Conservation (phyloP, 1,140 invertebrate species). For the Ceratosolen solmsi region DNA sequence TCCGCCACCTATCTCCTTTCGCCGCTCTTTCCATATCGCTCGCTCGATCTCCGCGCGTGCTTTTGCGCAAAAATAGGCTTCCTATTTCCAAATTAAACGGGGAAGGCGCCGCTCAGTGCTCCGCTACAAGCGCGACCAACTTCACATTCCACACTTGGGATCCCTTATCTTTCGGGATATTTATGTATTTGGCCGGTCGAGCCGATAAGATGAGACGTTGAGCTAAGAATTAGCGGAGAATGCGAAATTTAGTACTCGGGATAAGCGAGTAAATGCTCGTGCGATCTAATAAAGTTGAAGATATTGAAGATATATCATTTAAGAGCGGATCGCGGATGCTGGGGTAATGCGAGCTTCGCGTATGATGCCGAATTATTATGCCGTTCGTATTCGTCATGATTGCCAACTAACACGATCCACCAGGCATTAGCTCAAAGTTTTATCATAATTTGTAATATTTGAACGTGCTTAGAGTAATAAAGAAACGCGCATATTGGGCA, state of each 20-base stretch:
- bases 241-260: not conserved
- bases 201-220: not conserved
- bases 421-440: too few relatives aligned
- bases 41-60: slow-evolving; percentile 11
- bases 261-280: not conserved
- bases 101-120: not conserved
- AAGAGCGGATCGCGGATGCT: too few relatives aligned
- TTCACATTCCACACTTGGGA: not conserved
- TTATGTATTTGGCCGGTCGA: not conserved
- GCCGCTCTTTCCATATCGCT: slow-evolving; percentile 42
- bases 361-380: too few relatives aligned
- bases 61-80: not conserved
- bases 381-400: too few relatives aligned
- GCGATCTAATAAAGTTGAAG: too few relatives aligned
- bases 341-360: too few relatives aligned
- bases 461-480: too few relatives aligned
- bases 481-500: too few relatives aligned
- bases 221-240: not conserved
- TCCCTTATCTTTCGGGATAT: not conserved
- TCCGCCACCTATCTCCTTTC: slow-evolving; percentile 56
- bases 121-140: not conserved
- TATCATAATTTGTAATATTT: too few relatives aligned
- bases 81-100: slow-evolving; percentile 1
- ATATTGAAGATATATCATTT: too few relatives aligned
- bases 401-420: too few relatives aligned